Percentiles rank a stretch among this genome's conserved stretches.
Evolutionary conservation across 2,888 invertebrate genomes (phyloP).

Genomic region (Cyaniris semiargus): DNA sequence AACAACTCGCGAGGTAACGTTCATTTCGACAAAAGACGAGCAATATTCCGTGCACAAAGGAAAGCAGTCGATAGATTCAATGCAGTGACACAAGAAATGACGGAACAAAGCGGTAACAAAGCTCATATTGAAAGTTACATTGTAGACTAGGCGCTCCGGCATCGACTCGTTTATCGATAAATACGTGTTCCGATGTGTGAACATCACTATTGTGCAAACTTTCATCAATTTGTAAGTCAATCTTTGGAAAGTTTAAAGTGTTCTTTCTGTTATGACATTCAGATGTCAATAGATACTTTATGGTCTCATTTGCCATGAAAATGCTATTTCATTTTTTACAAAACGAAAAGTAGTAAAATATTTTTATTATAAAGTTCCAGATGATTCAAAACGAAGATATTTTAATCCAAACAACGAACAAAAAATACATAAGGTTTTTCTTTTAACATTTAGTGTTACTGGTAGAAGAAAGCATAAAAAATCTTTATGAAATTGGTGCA

Average conservation of each 20-base stretch:
- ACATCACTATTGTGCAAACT: constrained; percentile 17
- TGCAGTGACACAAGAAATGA: constrained; percentile 80
- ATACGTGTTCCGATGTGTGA: constrained; percentile 28
- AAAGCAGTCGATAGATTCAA: constrained; percentile 79
- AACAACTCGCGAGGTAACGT: constrained; percentile 79
- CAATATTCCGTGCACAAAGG: constrained; percentile 80
- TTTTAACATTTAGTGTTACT: too few species aligned
- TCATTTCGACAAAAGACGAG: constrained; percentile 79
- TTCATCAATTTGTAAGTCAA: neutral
- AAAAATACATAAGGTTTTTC: too few species aligned
- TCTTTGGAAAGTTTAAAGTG: neutral
- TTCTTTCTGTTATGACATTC: neutral
- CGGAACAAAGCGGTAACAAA: constrained; percentile 77
- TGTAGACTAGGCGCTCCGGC: constrained; percentile 43
- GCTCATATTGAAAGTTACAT: constrained; percentile 76
- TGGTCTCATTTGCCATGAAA: neutral
- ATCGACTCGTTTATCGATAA: constrained; percentile 41
- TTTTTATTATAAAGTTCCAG: too few species aligned
- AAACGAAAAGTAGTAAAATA: too few species aligned
- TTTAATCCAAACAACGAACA: too few species aligned
- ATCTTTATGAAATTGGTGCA: too few species aligned
- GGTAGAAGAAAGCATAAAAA: too few species aligned
- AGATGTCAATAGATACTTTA: neutral
- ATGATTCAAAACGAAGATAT: too few species aligned
- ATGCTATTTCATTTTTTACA: neutral